Evolutionary conservation across 2,797 vertebrate species (phyloP).

Genomic region (Phoxinus dragarum): DNA sequence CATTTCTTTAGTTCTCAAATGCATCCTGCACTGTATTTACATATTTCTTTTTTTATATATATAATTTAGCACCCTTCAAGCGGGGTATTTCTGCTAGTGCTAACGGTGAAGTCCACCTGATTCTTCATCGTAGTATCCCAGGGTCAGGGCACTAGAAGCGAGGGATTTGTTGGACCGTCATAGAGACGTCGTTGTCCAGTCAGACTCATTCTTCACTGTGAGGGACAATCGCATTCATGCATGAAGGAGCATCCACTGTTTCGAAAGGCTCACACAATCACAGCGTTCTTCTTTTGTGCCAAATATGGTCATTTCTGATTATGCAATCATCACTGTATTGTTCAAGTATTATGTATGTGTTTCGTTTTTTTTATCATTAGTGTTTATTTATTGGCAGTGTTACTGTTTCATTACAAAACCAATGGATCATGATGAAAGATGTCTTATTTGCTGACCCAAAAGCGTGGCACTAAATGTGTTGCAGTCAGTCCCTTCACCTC

Average conservation of each 20-base stretch:
- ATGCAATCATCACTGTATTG: slow-evolving; percentile 80
- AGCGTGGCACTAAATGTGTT: slow-evolving; percentile 51
- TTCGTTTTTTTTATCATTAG: slow-evolving; percentile 68
- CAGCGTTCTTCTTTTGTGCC: slow-evolving; percentile 79
- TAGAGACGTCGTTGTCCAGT: slow-evolving; percentile 70
- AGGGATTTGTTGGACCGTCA: slow-evolving; percentile 40
- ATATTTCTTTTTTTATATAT: slow-evolving; percentile 61
- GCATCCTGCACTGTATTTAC: slow-evolving; percentile 71
- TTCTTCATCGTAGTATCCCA: slow-evolving; percentile 50
- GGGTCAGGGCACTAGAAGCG: slow-evolving; percentile 71
- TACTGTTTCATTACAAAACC: slow-evolving; percentile 80
- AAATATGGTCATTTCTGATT: slow-evolving; percentile 74
- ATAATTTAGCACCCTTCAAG: slow-evolving; percentile 25
- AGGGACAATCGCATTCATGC: slow-evolving; percentile 84
- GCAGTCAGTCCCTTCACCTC: slow-evolving; percentile 52
- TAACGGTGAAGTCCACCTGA: neutral
- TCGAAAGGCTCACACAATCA: slow-evolving; percentile 75
- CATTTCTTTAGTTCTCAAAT: slow-evolving; percentile 46
- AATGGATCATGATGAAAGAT: slow-evolving; percentile 81
- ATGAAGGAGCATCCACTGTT: slow-evolving; percentile 73
- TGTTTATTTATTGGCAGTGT: slow-evolving; percentile 84
- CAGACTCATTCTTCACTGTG: slow-evolving; percentile 77
- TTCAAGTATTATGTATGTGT: slow-evolving; percentile 50
- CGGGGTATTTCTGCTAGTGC: slow-evolving; percentile 51
- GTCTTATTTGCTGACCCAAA: slow-evolving; percentile 75